Base-by-base conservation (phyloP, 1,140 invertebrate species). In the Lanistes nyassanus region DNA sequence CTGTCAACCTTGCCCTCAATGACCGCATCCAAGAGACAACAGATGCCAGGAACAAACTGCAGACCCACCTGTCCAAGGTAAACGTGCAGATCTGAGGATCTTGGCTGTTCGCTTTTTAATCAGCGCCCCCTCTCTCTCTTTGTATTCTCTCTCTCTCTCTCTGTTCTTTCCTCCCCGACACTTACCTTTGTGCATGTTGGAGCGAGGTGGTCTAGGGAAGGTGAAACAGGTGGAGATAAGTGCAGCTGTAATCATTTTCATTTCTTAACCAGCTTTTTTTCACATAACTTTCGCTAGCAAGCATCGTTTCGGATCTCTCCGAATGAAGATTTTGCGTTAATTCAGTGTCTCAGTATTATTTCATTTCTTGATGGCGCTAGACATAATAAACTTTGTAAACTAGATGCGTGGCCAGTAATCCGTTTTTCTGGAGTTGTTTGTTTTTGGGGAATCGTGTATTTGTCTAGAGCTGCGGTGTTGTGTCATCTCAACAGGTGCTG, bases 31-130 rank as follows among this genome's bases (percentile, higher is more conserved):
- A 87, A 80, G 88, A 90, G 77, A 80, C 81, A 58, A 86, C 83
- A 9, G 87, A 89, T 76, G 85, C 88, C 64, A 88, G 86, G 74
- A 96, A 94, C 89, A 95, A 94, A 88, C 90, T 98, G 64, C 95
- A 97, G 84, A 91, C 94, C 83, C 94, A 96, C 89, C 90, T 96
- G 74, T 93, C 94, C 75, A 95, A 95, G 90, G 94, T 94, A 88
- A 79, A 68, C 55, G 6, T 23, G 36, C 21, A 16, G 1, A 13
- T 47, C 9, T 47, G 19, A 47, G 9, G 9, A 16, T 47, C 19
- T 16, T 47, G 9, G 9, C 9, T 47, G 42, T 6, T 47, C 42
- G 19, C 42, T 47, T 47, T 47, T 6, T n/a, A n/a, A n/a, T n/a
- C n/a, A n/a, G n/a, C n/a, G n/a, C n/a, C n/a, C n/a, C n/a, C n/a